Percentiles rank a stretch among this genome's conserved stretches.
phyloP scores from a whole-genome alignment of 1,140 invertebrate species.

The Drosophila grimshawi region DNA sequence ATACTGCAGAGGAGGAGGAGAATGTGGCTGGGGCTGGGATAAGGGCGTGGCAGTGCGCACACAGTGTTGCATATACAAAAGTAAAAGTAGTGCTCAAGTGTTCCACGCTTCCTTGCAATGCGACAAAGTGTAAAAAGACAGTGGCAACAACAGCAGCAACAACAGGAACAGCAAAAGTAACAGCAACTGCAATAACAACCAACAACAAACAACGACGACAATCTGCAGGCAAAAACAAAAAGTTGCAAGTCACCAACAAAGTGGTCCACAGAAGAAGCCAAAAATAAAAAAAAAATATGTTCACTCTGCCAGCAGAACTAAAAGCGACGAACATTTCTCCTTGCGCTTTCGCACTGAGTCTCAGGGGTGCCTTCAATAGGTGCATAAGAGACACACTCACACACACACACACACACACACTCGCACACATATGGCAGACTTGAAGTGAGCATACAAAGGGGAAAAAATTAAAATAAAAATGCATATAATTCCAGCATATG shows the following conservation, averaged over 20 bases:
- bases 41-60: slow-evolving; percentile 22
- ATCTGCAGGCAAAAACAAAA: slow-evolving; percentile 59
- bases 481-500: slow-evolving; percentile 7
- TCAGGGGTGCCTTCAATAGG: slow-evolving; percentile 37
- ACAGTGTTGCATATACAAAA: slow-evolving; percentile 75
- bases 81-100: slow-evolving; percentile 79
- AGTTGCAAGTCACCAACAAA: slow-evolving; percentile 73
- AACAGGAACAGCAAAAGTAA: slow-evolving; percentile 34
- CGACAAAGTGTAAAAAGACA: slow-evolving; percentile 74
- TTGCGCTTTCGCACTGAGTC: slow-evolving; percentile 14
- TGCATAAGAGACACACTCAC: not conserved
- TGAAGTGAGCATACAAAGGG: slow-evolving; percentile 38
- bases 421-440: slow-evolving; percentile 5
- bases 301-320: not conserved
- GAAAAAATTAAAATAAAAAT: slow-evolving; percentile 41
- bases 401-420: not conserved
- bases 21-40: not conserved
- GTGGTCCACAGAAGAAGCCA: slow-evolving; percentile 58
- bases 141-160: slow-evolving; percentile 30
- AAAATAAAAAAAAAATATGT: slow-evolving; percentile 31
- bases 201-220: slow-evolving; percentile 23
- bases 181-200: slow-evolving; percentile 24
- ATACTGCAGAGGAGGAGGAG: slow-evolving; percentile 16
- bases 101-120: slow-evolving; percentile 70
- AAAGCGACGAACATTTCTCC: slow-evolving; percentile 31